Evolutionary conservation across 1,140 invertebrate species (phyloP).

Genomic region (Cydia amplana): DNA sequence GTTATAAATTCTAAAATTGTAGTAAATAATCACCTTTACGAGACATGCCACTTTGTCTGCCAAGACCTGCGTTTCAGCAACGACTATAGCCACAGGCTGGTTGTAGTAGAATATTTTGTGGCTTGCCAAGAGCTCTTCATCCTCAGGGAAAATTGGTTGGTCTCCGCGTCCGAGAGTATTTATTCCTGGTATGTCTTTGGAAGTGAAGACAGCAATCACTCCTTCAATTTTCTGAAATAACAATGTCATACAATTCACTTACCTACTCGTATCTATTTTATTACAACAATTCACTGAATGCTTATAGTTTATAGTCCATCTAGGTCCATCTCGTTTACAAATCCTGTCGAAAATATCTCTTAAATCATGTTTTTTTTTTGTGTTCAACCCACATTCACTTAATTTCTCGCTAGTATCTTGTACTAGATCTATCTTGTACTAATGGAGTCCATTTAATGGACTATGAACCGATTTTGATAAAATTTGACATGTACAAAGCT

Average conservation of each 20-base stretch:
- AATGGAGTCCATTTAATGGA: too few species aligned
- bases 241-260: background rate
- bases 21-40: background rate
- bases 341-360: too few species aligned
- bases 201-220: background rate
- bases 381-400: too few species aligned
- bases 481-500: too few species aligned
- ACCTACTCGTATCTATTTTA: too few species aligned
- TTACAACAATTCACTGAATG: background rate
- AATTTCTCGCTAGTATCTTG: too few species aligned
- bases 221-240: slow-evolving; percentile 74
- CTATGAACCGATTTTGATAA: too few species aligned
- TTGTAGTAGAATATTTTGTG: background rate
- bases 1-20: too few species aligned
- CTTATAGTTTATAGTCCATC: too few species aligned
- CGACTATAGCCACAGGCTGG: background rate
- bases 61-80: background rate
- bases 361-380: too few species aligned
- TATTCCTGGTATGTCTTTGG: slow-evolving; percentile 6
- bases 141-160: background rate
- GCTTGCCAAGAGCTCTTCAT: background rate
- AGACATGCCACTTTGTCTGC: background rate
- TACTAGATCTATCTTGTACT: too few species aligned
- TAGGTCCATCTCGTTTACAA: too few species aligned
- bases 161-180: background rate